Evolutionary conservation across 2,113 vertebrate genomes (phyloP).

Genomic region (Tragelaphus imberbis): DNA sequence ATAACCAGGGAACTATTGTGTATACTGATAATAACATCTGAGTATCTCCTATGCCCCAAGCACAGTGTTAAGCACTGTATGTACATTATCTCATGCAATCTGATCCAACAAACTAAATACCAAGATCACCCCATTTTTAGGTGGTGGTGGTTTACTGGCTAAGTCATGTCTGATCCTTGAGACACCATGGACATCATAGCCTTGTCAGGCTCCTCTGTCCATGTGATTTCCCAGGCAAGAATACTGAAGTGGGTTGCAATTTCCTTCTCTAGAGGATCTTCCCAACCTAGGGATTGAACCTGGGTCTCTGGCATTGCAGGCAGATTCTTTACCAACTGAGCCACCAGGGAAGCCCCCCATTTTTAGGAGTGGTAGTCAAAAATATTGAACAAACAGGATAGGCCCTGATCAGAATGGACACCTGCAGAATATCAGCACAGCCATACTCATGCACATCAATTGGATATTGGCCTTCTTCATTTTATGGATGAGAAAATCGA

Average conservation of each 20-base stretch:
- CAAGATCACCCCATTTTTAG: background rate
- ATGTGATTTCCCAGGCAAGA: background rate
- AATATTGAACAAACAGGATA: background rate
- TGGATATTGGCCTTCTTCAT: background rate
- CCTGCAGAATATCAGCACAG: background rate
- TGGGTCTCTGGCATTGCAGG: background rate
- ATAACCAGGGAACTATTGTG: background rate
- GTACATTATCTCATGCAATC: background rate
- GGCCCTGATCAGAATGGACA: background rate
- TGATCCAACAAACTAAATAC: background rate
- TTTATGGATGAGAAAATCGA: background rate
- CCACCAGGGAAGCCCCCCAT: background rate
- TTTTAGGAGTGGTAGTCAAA: background rate
- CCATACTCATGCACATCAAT: background rate
- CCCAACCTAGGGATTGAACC: background rate
- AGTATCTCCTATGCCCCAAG: background rate
- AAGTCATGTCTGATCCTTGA: background rate
- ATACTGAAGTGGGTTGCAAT: background rate
- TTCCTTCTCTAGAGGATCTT: background rate
- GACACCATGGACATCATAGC: background rate
- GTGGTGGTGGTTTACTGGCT: background rate
- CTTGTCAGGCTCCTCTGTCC: background rate
- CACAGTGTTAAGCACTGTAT: background rate
- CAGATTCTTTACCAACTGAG: background rate
- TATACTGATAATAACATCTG: background rate